A percentile compares a stretch with the other conserved stretches of the same genome.
Evolutionary conservation across 2,797 vertebrate species (phyloP).

Genomic region (Myotis pilosus): DNA sequence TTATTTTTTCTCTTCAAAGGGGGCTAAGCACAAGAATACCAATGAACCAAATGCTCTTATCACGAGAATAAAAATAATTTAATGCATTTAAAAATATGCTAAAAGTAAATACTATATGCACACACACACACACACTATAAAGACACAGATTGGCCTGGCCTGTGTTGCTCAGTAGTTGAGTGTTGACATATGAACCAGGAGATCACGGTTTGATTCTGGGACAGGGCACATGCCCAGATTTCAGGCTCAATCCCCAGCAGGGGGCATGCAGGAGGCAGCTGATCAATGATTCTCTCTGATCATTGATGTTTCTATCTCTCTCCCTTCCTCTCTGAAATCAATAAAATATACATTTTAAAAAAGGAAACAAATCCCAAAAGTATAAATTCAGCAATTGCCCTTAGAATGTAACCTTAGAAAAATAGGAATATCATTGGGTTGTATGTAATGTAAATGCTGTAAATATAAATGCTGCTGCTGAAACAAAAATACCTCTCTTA

Average conservation of each 20-base stretch:
- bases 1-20: not conserved
- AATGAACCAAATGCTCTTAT: not conserved
- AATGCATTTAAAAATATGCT: not conserved
- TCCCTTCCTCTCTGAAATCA: no score
- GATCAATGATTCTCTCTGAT: no score
- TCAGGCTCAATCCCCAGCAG: no score
- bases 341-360: no score
- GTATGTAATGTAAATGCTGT: not conserved
- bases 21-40: not conserved
- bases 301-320: no score
- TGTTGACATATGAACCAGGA: no score
- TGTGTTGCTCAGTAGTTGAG: no score
- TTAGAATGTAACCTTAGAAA: not conserved
- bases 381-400: not conserved
- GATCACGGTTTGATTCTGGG: no score
- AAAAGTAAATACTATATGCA: not conserved
- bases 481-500: not conserved
- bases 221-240: no score
- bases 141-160: not conserved
- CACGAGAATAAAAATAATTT: not conserved
- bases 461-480: not conserved
- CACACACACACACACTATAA: not conserved
- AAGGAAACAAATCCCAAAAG: not conserved
- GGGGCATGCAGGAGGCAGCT: no score
- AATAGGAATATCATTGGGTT: not conserved